Evolutionary conservation across 2,888 invertebrate genomes (phyloP).

Genomic region (Plusia festucae): DNA sequence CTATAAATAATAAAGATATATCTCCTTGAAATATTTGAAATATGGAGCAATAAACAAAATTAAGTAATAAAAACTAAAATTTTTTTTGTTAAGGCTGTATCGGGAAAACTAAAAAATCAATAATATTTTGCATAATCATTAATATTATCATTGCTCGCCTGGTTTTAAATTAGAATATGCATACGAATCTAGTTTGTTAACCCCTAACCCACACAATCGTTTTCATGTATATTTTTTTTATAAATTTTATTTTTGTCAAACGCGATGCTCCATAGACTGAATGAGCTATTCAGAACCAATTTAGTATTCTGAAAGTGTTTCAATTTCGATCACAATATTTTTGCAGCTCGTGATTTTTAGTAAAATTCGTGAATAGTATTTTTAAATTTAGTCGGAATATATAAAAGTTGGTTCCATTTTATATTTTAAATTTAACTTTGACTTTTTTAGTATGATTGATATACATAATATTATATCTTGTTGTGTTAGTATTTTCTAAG

Average conservation of each 20-base stretch:
- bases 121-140: no score
- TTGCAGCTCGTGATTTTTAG: constrained; percentile 1
- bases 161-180: background rate
- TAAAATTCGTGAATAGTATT: background rate
- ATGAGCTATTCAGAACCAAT: constrained; percentile 49
- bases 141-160: no score
- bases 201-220: background rate
- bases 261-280: constrained; percentile 38
- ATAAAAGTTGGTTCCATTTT: background rate
- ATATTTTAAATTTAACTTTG: background rate
- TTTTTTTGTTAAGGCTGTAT: no score
- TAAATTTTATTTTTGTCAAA: constrained; percentile 49
- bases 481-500: background rate
- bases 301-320: constrained; percentile 36
- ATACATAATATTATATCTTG: background rate
- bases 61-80: no score
- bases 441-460: background rate
- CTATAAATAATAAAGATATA: no score
- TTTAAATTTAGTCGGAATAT: background rate
- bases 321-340: constrained; percentile 24
- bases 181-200: background rate
- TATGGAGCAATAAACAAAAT: no score
- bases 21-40: no score
- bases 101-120: no score
- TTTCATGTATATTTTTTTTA: constrained; percentile 12